Evolutionary conservation across 2,797 vertebrate species (phyloP).

Genomic region (Alcedo quadribrachys): DNA sequence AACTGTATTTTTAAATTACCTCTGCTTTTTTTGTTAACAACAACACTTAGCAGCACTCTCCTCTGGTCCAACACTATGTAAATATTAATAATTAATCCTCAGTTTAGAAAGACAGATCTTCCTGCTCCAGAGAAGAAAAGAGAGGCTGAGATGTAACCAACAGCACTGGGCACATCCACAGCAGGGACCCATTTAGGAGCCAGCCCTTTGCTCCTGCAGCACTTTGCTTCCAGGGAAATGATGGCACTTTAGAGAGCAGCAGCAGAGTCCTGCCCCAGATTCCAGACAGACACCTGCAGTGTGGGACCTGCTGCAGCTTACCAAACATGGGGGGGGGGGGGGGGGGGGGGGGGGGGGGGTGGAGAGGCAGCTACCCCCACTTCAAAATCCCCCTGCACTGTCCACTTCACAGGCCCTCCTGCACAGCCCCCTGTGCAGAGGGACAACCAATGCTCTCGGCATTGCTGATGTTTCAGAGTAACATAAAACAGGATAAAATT

Average conservation of each 20-base stretch:
- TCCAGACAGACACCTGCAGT: not conserved
- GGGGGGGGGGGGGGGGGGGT: accelerated
- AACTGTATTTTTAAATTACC: not conserved
- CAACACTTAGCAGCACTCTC: not conserved
- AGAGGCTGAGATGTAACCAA: not conserved
- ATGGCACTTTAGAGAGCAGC: not conserved
- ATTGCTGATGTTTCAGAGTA: not conserved
- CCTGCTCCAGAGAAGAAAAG: not conserved
- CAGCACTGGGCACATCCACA: not conserved
- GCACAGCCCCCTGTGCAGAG: too few relatives aligned
- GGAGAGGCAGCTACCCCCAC: not conserved
- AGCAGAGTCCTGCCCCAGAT: not conserved
- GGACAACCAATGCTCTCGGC: accelerated
- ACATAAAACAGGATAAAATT: not conserved
- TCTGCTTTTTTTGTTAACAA: slow-evolving; percentile 3
- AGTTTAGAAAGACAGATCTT: not conserved
- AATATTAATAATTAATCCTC: slow-evolving; percentile 55
- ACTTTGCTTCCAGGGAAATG: not conserved
- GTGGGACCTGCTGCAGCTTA: not conserved
- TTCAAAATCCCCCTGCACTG: not conserved
- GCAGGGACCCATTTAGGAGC: not conserved
- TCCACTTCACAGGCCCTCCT: too few relatives aligned
- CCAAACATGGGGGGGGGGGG: accelerated
- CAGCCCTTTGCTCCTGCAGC: not conserved
- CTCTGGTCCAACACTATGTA: not conserved